These are phyloP conservation scores for Otolemur garnettii DNA, from an alignment of 2,113 vertebrate species.

Conservation along the genomic window DNA sequence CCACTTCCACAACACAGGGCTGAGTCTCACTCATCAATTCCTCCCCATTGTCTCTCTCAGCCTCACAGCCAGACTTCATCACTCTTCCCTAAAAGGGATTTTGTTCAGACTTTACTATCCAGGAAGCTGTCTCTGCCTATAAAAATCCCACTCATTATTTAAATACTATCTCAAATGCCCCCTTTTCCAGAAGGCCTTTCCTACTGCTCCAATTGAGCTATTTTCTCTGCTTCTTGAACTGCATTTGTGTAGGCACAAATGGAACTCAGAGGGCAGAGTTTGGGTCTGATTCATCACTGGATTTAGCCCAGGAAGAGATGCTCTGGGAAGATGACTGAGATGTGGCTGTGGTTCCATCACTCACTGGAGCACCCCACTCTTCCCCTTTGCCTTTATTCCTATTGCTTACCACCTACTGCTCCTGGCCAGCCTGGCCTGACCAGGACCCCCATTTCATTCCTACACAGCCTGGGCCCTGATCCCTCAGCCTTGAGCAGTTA, in stretches of 20 bases:
- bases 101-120: background rate
- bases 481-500: background rate
- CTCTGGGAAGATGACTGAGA: background rate
- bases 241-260: background rate
- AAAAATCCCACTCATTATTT: background rate
- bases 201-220: background rate
- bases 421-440: background rate
- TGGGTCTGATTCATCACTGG: background rate
- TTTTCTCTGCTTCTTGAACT: background rate
- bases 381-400: background rate
- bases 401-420: background rate
- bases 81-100: too few relatives aligned
- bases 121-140: background rate
- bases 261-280: background rate
- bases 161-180: background rate
- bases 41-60: background rate
- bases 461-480: background rate
- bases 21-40: background rate
- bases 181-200: background rate
- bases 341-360: background rate
- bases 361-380: background rate
- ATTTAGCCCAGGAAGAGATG: background rate
- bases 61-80: background rate
- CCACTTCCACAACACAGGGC: background rate
- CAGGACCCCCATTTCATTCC: background rate